These are phyloP conservation scores for Zophobas atratus DNA, from an alignment of 1,140 invertebrate species.

Conservation along the genomic window DNA sequence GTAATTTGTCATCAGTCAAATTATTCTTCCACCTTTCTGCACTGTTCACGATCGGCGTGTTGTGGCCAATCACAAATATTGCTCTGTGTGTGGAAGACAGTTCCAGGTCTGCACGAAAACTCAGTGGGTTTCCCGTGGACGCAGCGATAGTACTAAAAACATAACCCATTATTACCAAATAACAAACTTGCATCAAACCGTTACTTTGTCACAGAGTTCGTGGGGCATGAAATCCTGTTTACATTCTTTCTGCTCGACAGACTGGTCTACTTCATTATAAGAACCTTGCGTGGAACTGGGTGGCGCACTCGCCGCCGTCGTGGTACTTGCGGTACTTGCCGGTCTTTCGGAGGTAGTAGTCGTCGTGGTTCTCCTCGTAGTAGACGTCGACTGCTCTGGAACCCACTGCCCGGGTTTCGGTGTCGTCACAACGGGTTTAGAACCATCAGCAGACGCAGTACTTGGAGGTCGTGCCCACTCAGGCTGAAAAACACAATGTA, in stretches of 20 bases:
- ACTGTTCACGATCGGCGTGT: constrained; percentile 77
- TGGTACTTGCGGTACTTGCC: constrained; percentile 51
- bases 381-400: constrained; percentile 62
- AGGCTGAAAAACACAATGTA: constrained; percentile 69
- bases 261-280: constrained; percentile 57
- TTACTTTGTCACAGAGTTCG: constrained; percentile 76
- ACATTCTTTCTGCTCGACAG: constrained; percentile 51
- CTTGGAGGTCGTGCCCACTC: constrained; percentile 81
- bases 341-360: constrained; percentile 57
- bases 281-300: constrained; percentile 19
- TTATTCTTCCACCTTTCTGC: constrained; percentile 61
- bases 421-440: constrained; percentile 58
- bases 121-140: constrained; percentile 81
- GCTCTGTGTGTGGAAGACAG: constrained; percentile 79
- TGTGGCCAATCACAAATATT: constrained; percentile 86
- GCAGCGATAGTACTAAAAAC: constrained; percentile 83
- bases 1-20: constrained; percentile 44
- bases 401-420: constrained; percentile 59
- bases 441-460: constrained; percentile 70
- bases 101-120: constrained; percentile 80
- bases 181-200: constrained; percentile 52
- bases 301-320: constrained; percentile 24
- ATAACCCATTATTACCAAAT: constrained; percentile 39
- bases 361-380: constrained; percentile 63
- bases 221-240: constrained; percentile 77